These are phyloP conservation scores for Calyptomena viridis DNA, from an alignment of 2,113 vertebrate genomes.

Conservation along the genomic window DNA sequence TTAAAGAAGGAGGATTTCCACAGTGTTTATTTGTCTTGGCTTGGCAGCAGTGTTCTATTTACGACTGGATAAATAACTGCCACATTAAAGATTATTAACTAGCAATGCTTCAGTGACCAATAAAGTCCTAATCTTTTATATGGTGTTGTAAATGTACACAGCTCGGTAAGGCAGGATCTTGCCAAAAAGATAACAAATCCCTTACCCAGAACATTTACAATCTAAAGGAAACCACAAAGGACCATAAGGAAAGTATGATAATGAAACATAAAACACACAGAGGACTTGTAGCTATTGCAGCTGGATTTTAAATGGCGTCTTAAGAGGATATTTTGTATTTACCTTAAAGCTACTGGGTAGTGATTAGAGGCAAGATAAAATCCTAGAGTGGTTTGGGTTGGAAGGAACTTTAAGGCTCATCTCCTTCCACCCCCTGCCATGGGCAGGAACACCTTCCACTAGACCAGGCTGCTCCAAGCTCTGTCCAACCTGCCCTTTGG, in stretches of 20 bases:
- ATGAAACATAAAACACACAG: background rate
- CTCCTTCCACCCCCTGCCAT: fast-evolving
- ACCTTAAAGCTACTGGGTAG: background rate
- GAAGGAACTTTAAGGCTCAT: background rate
- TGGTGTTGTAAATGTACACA: background rate
- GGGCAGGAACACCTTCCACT: background rate
- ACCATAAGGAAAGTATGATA: background rate
- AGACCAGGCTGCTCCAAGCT: background rate
- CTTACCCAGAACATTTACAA: background rate
- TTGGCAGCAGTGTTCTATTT: slow-evolving; percentile 8
- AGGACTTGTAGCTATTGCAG: background rate
- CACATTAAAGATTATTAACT: slow-evolving; percentile 33
- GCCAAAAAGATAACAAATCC: slow-evolving; percentile 46
- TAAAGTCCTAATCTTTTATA: slow-evolving; percentile 58
- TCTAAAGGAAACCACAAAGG: background rate
- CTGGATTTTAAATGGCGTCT: background rate
- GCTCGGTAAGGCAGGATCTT: background rate
- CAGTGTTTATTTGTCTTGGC: slow-evolving; percentile 12
- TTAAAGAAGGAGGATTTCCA: background rate
- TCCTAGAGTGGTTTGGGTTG: background rate
- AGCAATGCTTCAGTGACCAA: slow-evolving; percentile 36
- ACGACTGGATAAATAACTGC: slow-evolving; percentile 7
- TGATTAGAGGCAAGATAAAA: background rate
- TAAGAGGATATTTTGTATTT: background rate
- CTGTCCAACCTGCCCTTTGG: too few relatives aligned